Evolutionary conservation across 64 coral and sea anemone species (phyloP).

Genomic region (Porites australiensis): DNA sequence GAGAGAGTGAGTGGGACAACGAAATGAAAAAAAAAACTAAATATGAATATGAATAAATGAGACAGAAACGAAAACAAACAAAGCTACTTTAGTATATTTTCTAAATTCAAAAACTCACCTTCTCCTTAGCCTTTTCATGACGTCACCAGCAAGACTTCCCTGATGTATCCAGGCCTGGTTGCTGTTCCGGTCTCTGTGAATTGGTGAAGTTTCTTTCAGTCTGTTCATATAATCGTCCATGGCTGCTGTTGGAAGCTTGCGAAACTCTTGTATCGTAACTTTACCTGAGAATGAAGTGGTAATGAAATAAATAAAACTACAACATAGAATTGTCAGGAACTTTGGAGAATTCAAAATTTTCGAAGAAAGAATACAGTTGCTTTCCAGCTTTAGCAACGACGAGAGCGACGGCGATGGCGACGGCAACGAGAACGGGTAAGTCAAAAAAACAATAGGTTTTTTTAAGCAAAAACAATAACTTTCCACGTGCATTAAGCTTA

Average conservation of each 20-base stretch:
- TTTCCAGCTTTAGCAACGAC: too few species aligned
- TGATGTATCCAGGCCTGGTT: slow-evolving; percentile 93
- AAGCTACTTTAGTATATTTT: not conserved
- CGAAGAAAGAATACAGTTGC: too few species aligned
- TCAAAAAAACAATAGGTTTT: too few species aligned
- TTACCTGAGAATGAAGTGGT: slow-evolving; percentile 21
- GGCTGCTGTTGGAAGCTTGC: slow-evolving; percentile 75
- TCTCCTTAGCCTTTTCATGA: slow-evolving; percentile 66
- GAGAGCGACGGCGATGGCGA: too few species aligned
- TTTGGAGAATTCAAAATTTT: too few species aligned
- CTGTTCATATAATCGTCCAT: slow-evolving; percentile 89
- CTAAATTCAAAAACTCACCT: slow-evolving; percentile 26
- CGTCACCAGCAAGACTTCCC: slow-evolving; percentile 29
- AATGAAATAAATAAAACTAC: not conserved
- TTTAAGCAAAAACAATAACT: too few species aligned
- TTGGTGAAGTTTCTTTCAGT: slow-evolving; percentile 76
- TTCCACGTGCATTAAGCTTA: too few species aligned
- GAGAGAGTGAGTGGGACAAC: too few species aligned
- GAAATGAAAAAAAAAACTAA: not conserved
- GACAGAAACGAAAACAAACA: not conserved
- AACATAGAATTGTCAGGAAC: too few species aligned
- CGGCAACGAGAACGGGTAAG: too few species aligned
- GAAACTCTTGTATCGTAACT: slow-evolving; percentile 71
- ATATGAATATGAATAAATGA: not conserved
- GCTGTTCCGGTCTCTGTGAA: slow-evolving; percentile 84